These are phyloP conservation scores for Pithys albifrons DNA, from an alignment of 2,113 vertebrate species.

Conservation along the genomic window DNA sequence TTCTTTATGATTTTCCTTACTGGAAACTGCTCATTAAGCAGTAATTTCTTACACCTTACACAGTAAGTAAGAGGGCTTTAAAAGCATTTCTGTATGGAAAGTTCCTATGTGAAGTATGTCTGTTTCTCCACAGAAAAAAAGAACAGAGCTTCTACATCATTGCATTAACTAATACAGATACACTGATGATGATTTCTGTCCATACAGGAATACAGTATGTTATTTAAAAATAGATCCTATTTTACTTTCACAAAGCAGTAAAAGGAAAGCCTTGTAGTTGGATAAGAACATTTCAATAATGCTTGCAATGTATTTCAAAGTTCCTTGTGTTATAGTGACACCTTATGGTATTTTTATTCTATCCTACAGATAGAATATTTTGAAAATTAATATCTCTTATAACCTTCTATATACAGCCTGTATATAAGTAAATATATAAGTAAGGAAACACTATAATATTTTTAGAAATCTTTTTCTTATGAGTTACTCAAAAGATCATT, in stretches of 20 bases:
- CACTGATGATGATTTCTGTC: not conserved
- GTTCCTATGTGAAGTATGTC: not conserved
- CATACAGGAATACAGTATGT: not conserved
- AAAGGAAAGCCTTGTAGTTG: not conserved
- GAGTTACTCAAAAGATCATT: not conserved
- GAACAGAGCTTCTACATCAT: not conserved
- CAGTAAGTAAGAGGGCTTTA: not conserved
- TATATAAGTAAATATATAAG: too few relatives aligned
- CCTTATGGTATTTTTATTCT: slow-evolving; percentile 58
- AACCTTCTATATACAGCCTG: not conserved
- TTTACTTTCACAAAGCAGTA: not conserved
- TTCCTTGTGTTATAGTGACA: slow-evolving; percentile 67
- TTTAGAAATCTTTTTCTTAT: not conserved
- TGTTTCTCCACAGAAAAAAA: not conserved
- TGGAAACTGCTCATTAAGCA: not conserved
- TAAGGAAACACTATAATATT: not conserved
- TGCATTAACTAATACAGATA: not conserved
- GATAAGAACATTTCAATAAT: not conserved
- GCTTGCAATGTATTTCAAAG: not conserved
- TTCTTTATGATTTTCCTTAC: not conserved
- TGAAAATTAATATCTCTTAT: not conserved
- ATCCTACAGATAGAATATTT: not conserved
- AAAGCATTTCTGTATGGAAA: not conserved
- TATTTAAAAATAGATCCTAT: not conserved
- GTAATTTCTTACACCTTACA: not conserved